phyloP scores from a whole-genome alignment of 2,113 vertebrate species.

The Odocoileus virginianus region DNA sequence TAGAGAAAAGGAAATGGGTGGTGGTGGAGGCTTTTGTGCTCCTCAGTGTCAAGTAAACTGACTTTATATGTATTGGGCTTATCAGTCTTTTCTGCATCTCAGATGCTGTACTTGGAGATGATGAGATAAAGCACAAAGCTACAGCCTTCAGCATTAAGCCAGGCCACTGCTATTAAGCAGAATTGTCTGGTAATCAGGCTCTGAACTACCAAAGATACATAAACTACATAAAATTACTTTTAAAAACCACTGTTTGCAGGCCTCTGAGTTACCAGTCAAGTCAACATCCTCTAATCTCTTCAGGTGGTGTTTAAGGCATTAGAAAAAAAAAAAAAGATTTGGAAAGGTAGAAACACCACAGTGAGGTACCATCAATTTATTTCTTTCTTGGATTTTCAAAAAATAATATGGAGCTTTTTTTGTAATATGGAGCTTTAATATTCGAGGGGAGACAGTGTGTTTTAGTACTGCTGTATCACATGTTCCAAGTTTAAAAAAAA shows the following conservation, averaged over 20 bases:
- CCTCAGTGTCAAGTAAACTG: neutral
- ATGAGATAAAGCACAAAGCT: constrained; percentile 66
- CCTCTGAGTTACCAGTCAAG: constrained; percentile 55
- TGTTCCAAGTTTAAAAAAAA: neutral
- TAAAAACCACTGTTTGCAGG: constrained; percentile 58
- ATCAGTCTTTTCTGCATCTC: constrained; percentile 41
- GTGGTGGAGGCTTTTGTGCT: neutral
- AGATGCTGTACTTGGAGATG: constrained; percentile 55
- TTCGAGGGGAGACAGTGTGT: constrained; percentile 19
- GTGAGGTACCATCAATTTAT: constrained; percentile 47
- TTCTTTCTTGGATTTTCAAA: constrained; percentile 54
- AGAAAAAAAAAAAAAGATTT: constrained; percentile 5
- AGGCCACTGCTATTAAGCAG: constrained; percentile 61
- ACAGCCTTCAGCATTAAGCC: constrained; percentile 53
- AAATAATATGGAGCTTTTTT: neutral
- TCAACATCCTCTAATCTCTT: constrained; percentile 23
- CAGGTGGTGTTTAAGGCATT: constrained; percentile 30
- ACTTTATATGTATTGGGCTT: neutral
- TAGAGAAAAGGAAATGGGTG: neutral
- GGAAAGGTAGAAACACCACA: constrained; percentile 45
- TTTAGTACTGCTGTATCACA: constrained; percentile 20
- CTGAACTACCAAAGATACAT: constrained; percentile 32
- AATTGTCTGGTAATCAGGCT: constrained; percentile 38
- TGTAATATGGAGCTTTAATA: constrained; percentile 16
- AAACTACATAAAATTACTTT: neutral